Base-by-base conservation (phyloP, 1,140 invertebrate species). In the Leptonema lineaticorne region DNA sequence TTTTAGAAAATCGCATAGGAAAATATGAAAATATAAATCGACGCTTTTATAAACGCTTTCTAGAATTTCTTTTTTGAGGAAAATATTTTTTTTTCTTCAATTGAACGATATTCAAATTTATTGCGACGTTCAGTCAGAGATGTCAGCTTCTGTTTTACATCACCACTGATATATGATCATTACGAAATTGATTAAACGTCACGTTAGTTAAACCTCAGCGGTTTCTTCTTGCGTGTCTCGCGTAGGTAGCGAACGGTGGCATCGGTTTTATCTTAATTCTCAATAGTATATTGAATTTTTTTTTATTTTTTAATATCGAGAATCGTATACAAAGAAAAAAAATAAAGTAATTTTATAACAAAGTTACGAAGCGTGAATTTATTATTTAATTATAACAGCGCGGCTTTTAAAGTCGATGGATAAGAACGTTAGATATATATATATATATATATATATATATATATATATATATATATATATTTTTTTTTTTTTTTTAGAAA, bases 81-180 rank as follows among this genome's bases (percentile, higher is more conserved):
- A 41, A 41, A 16, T 1, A 9, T 41, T 41, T 14, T 41, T 16
- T 41, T 11, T n/a, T n/a, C n/a, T n/a, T n/a, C n/a, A n/a, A n/a
- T n/a, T n/a, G n/a, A n/a, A 16, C 37, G 37, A 41, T 41, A 41
- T 53, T 53, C 9, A 24, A 22, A 53, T 53, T 53, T 53, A 53
- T 24, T 18, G 50, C 50, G 50, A 53, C 50, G 27, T 2, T 24
- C 18, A 26, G 11, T 53, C 50, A 24, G 50, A 8, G 5, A 11
- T 53, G 50, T 53, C 50, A 53, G 50, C 50, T 53, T 53, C 50
- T 53, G 50, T 53, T 53, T 53, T 53, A 53, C 50, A 11, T 53
- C 22, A 11, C 11, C 50, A 11, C 50, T 53, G 50, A 53, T 53
- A 53, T 53, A 53, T 24, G 50, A 53, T 53, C 50, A 24, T 22